A percentile compares a stretch with the other conserved stretches of the same genome.
Conservation (phyloP, 2,797 vertebrate species). For the Meriones psammophilus region DNA sequence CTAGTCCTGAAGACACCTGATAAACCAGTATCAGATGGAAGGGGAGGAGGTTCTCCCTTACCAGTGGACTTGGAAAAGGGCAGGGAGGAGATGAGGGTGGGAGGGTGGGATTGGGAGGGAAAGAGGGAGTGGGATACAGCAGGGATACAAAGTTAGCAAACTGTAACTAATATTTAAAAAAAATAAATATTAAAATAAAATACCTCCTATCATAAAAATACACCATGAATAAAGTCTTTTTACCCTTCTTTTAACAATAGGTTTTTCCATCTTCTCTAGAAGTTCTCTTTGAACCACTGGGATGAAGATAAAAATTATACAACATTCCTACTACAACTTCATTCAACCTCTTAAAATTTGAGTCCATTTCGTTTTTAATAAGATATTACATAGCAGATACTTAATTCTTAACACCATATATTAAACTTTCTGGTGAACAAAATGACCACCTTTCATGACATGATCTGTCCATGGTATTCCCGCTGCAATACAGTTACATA, state of each 20-base stretch:
- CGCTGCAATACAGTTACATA: conserved; percentile 3
- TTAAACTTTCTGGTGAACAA: background rate
- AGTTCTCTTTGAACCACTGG: background rate
- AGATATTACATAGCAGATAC: background rate
- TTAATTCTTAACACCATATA: background rate
- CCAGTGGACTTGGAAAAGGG: too few relatives aligned
- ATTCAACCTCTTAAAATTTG: conserved; percentile 25
- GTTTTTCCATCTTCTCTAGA: conserved; percentile 39
- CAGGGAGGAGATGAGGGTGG: too few relatives aligned
- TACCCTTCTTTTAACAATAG: background rate
- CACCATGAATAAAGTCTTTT: background rate
- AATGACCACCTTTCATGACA: conserved; percentile 47
- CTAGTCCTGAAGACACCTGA: too few relatives aligned
- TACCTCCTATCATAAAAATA: background rate
- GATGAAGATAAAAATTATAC: background rate
- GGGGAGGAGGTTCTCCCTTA: too few relatives aligned
- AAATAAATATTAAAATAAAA: background rate
- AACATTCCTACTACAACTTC: background rate
- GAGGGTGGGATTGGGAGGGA: too few relatives aligned
- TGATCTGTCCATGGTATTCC: background rate
- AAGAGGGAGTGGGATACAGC: too few relatives aligned
- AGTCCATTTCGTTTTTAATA: conserved; percentile 32
- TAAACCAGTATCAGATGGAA: too few relatives aligned
- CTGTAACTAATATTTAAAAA: too few relatives aligned
- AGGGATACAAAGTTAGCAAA: too few relatives aligned